Evolutionary conservation across 2,888 invertebrate species (phyloP).

Genomic region (Watsonalla cultraria): DNA sequence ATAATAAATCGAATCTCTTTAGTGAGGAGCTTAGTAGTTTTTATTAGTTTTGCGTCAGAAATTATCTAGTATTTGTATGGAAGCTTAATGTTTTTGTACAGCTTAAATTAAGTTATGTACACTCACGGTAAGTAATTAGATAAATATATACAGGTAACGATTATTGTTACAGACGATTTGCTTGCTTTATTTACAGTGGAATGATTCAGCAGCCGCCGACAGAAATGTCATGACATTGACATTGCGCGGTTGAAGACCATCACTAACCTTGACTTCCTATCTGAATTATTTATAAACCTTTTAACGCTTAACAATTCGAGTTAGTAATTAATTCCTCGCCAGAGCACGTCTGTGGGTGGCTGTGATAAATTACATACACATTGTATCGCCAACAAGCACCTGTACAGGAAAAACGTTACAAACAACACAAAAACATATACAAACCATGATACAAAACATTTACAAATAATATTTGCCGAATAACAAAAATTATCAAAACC

Average conservation of each 20-base stretch:
- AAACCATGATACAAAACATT: constrained; percentile 4
- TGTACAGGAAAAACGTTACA: constrained; percentile 10
- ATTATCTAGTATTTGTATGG: not conserved
- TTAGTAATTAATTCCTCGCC: constrained; percentile 19
- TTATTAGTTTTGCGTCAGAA: not conserved
- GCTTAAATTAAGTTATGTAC: not conserved
- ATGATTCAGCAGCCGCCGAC: constrained; percentile 23
- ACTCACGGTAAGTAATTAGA: not conserved
- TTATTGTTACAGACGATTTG: constrained; percentile 25
- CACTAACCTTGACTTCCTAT: constrained; percentile 41
- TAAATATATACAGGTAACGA: constrained; percentile 6
- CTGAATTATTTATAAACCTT: constrained; percentile 36
- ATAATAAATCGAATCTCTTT: not conserved
- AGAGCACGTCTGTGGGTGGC: constrained; percentile 12
- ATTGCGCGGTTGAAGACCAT: constrained; percentile 38
- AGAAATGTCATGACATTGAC: constrained; percentile 37
- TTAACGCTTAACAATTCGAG: constrained; percentile 20
- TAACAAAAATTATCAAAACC: constrained; percentile 18
- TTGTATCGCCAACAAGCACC: constrained; percentile 16
- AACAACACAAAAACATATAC: constrained; percentile 13
- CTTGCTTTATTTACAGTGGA: constrained; percentile 27
- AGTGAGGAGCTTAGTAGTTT: not conserved
- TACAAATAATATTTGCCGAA: constrained; percentile 7
- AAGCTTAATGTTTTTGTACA: not conserved
- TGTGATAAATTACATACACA: constrained; percentile 16